Evolutionary conservation across 2,797 vertebrate genomes (phyloP).

Genomic region (Hafferia zeledoni): DNA sequence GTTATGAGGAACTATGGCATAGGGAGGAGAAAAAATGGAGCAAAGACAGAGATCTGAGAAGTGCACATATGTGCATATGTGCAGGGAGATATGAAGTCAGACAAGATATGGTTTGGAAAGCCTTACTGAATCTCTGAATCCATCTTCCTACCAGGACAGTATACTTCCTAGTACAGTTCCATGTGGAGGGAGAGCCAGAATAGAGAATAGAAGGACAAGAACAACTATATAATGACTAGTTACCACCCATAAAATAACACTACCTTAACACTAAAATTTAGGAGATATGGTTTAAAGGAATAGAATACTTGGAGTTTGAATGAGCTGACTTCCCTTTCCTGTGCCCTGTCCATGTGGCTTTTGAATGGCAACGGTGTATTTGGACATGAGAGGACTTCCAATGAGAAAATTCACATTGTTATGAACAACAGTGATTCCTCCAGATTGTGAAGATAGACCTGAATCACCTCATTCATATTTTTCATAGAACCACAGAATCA

Average conservation of each 20-base stretch:
- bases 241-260: background rate
- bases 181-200: background rate
- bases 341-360: background rate
- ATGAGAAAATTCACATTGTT: background rate
- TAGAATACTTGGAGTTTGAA: background rate
- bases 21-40: background rate
- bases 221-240: background rate
- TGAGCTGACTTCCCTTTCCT: background rate
- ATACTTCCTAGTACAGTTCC: background rate
- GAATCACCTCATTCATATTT: background rate
- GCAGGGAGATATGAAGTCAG: background rate
- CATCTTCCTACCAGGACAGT: background rate
- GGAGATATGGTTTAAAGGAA: background rate
- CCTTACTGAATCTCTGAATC: background rate
- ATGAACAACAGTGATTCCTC: background rate
- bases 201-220: background rate
- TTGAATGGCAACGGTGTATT: background rate
- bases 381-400: background rate
- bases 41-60: background rate
- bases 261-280: background rate
- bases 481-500: background rate
- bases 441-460: background rate
- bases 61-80: fast-evolving
- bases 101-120: background rate
- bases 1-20: background rate